Conservation (phyloP, 2,888 invertebrate species). For the Halocaridina rubra region DNA sequence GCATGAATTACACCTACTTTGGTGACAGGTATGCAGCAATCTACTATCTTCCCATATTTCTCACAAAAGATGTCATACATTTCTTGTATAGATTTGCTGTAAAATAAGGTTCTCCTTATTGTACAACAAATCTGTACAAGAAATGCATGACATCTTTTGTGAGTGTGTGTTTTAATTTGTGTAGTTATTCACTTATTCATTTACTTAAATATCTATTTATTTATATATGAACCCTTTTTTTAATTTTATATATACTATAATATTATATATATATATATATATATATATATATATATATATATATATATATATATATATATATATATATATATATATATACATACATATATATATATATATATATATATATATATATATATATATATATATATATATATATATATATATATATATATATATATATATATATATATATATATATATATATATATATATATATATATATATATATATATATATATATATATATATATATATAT, state of each 20-base stretch:
- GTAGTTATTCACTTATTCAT: too few relatives aligned
- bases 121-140: too few relatives aligned
- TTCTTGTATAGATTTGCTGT: too few relatives aligned
- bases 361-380: conserved; percentile 2
- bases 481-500: conserved; percentile 4
- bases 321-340: conserved; percentile 1
- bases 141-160: too few relatives aligned
- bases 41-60: too few relatives aligned
- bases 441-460: conserved; percentile 12
- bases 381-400: conserved; percentile 12
- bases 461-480: conserved; percentile 11
- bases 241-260: neutral
- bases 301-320: conserved; percentile 1
- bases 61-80: too few relatives aligned
- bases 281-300: conserved; percentile 14
- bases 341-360: neutral
- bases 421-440: neutral
- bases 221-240: too few relatives aligned
- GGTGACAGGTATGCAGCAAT: too few relatives aligned
- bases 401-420: neutral
- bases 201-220: too few relatives aligned
- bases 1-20: too few relatives aligned
- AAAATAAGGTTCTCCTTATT: too few relatives aligned
- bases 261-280: neutral
- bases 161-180: too few relatives aligned